phyloP scores from a whole-genome alignment of 2,888 invertebrate species.

The Candidula unifasciata region DNA sequence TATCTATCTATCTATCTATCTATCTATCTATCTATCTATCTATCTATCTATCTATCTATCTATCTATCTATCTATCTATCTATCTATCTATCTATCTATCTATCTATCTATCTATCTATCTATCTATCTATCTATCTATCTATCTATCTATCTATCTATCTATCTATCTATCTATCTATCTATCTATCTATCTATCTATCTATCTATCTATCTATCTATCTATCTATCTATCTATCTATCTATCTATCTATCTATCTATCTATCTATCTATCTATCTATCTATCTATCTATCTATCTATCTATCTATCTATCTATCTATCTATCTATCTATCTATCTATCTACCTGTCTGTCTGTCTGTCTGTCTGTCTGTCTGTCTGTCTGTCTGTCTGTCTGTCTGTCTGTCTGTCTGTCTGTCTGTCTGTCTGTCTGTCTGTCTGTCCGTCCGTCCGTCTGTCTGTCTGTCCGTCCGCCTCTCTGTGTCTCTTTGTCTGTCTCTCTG shows the following conservation, averaged over 20 bases:
- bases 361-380: slow-evolving; percentile 37
- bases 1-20: background rate
- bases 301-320: slow-evolving; percentile 30
- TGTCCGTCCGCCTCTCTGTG: slow-evolving; percentile 25
- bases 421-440: background rate
- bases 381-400: slow-evolving; percentile 42
- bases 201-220: background rate
- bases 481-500: slow-evolving; percentile 30
- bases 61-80: background rate
- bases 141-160: slow-evolving; percentile 37
- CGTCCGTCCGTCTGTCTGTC: background rate
- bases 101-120: slow-evolving; percentile 15
- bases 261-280: slow-evolving; percentile 34
- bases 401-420: slow-evolving; percentile 37
- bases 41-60: background rate
- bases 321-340: slow-evolving; percentile 29
- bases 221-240: slow-evolving; percentile 34
- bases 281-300: slow-evolving; percentile 42
- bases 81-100: background rate
- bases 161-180: slow-evolving; percentile 38
- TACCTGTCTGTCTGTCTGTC: slow-evolving; percentile 37
- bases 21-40: background rate
- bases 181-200: slow-evolving; percentile 10
- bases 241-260: slow-evolving; percentile 32
- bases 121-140: slow-evolving; percentile 26